Evolutionary conservation across 2,113 vertebrate genomes (phyloP), one percentile per base, ranked within the genome.

Genomic region (Alosa alosa): DNA sequence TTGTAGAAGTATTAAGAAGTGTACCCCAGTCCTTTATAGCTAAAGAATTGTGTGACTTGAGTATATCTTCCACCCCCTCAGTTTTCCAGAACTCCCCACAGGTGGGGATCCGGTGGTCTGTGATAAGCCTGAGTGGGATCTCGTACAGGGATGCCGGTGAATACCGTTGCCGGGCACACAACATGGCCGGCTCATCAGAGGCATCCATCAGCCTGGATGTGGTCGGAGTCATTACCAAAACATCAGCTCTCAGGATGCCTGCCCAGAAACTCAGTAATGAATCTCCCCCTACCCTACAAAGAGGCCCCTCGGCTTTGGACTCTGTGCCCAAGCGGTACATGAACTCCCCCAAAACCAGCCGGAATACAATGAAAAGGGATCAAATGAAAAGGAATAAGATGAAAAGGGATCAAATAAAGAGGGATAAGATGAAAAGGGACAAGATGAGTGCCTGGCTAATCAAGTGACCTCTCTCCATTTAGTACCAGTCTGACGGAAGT

Each of bases 91-190:
- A 96, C 89, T 97, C 96, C 89, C 97, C 97, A 86, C 93, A 90
- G 78, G 96, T 97, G 22, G 98, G 97, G 68, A 93, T 96, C 83
- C 94, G 96, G 84, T 98, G 97, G 97, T 98, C 97, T 3, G 95
- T 98, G 68, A 95, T 99, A 87, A 99, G 96, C 92, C 84, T 99
- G 90, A 97, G 96, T 0, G 96, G 95, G 18, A 94, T 99, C 88
- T 97, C 97, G 0, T 96, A 96, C 92, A 94, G 94, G 88, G 97
- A 99, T 0, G 96, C 97, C n/a, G 97, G 98, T 17, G 96, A 98
- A 90, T 99, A 98, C 90, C 95, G 95, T 75, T 99, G 97, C 88
- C 96, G 95, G 89, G 97, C 97, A 52, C 97, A 96, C 90, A 99
- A 98, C 84, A 92, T 97, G 93, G 98, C 96, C 20, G 97, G 97